phyloP scores from a whole-genome alignment of 64 coral and sea anemone genomes.

The Dendrophyllia cribrosa region DNA sequence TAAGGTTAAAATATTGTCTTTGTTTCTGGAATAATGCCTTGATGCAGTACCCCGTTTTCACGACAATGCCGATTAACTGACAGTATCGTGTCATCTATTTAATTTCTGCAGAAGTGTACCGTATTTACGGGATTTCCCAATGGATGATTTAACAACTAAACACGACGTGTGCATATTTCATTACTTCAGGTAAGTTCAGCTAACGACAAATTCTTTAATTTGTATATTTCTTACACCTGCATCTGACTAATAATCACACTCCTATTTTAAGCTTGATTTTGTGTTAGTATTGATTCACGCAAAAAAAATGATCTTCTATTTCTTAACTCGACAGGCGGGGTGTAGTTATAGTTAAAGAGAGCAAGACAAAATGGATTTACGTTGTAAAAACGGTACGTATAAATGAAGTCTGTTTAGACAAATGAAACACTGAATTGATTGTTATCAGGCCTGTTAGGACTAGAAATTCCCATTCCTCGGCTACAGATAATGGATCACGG shows the following conservation, averaged over 20 bases:
- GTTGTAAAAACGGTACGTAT: constrained; percentile 84
- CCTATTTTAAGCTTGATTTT: too few relatives aligned
- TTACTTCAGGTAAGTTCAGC: constrained; percentile 78
- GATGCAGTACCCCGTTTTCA: background rate
- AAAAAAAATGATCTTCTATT: background rate
- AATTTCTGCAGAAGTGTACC: constrained; percentile 63
- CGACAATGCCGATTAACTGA: background rate
- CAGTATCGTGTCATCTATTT: background rate
- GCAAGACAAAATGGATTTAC: constrained; percentile 97
- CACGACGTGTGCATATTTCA: constrained; percentile 96
- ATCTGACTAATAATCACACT: background rate
- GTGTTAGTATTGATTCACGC: too few relatives aligned
- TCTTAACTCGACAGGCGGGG: constrained; percentile 63
- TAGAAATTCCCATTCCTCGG: too few relatives aligned
- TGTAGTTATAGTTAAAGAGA: constrained; percentile 90
- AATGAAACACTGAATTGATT: background rate
- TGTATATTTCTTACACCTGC: background rate
- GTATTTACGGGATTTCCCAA: constrained; percentile 72
- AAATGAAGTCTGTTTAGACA: too few relatives aligned
- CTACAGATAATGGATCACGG: too few relatives aligned
- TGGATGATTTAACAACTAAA: constrained; percentile 63
- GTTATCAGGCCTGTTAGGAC: too few relatives aligned
- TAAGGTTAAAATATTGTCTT: constrained; percentile 60
- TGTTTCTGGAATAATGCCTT: background rate
- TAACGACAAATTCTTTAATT: background rate